Base-by-base conservation (phyloP, 35 echinoderm and acorn worm genomes). In the Strongylocentrotus purpuratus region DNA sequence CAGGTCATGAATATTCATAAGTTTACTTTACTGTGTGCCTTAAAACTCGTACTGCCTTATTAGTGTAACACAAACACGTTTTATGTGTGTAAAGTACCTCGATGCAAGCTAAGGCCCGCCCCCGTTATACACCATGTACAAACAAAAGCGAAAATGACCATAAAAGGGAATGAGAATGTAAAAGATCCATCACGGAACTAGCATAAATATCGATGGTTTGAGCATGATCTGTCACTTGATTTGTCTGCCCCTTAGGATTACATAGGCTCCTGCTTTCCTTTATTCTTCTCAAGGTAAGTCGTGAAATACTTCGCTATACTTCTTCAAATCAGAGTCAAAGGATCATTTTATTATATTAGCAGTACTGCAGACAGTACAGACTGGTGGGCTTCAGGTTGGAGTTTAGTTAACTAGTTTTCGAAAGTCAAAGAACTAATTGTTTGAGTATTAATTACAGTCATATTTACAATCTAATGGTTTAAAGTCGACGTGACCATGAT, bases 11-110 rank as follows among this genome's bases (percentile, higher is more conserved):
- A 78, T 78, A 78, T 78, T 78, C 65, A 78, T 78, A 78, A 78
- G 65, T 78, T 78, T 78, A 78, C 65, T 78, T 78, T n/a, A 78
- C 25, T n/a, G n/a, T n/a, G n/a, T n/a, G n/a, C n/a, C n/a, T n/a
- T n/a, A n/a, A 78, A 7, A 28, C 20, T 28, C 65, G 28, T n/a
- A 78, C 4, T 78, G 20, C 65, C 65, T 78, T 78, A 78, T 78
- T 78, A 78, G 65, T 28, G 22, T 78, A 78, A 78, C 28, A 18
- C 25, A 78, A 22, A 22, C 65, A 78, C 65, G 65, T 78, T 22
- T 22, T 78, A 7, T 28, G 65, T 78, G 65, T 78, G 65, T 13
- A 12, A 55, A 28, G 65, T 8, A 78, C 65, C 65, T 78, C 65
- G 65, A 7, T 78, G 65, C 25, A 78, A 12, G 22, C 20, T 15